phyloP scores from a whole-genome alignment of 2,888 invertebrate genomes.

The Helleia helle region DNA sequence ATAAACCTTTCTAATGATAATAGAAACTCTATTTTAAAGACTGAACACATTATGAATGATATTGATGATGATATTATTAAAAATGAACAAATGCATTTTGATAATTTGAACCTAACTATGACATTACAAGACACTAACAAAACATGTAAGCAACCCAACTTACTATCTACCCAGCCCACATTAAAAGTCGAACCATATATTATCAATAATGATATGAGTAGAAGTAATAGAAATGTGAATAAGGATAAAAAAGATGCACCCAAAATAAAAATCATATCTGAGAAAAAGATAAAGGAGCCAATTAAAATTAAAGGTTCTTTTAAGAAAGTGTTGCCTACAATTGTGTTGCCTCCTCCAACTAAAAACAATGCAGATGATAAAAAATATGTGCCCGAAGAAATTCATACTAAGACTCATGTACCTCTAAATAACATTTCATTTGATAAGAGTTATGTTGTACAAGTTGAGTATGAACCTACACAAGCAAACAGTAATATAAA shows the following conservation, averaged over 20 bases:
- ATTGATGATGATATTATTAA: background rate
- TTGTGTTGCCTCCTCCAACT: slow-evolving; percentile 31
- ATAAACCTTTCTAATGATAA: slow-evolving; percentile 13
- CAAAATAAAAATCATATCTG: slow-evolving; percentile 47
- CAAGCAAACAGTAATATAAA: background rate
- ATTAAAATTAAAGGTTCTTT: slow-evolving; percentile 32
- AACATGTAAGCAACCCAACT: too few species aligned
- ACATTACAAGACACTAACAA: slow-evolving; percentile 14
- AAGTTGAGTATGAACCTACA: slow-evolving; percentile 11
- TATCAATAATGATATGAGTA: slow-evolving; percentile 13
- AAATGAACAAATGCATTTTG: background rate
- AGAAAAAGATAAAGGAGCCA: slow-evolving; percentile 40
- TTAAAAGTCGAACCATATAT: slow-evolving; percentile 20
- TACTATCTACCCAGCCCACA: slow-evolving; percentile 16
- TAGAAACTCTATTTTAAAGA: slow-evolving; percentile 7
- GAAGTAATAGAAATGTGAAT: slow-evolving; percentile 10
- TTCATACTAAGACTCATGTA: background rate
- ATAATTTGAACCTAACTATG: background rate
- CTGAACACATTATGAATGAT: background rate
- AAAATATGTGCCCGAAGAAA: background rate
- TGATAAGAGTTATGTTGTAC: slow-evolving; percentile 12
- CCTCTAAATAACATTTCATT: slow-evolving; percentile 3
- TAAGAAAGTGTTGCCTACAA: slow-evolving; percentile 37
- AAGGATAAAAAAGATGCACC: slow-evolving; percentile 20
- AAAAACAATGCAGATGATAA: slow-evolving; percentile 2